phyloP scores from a whole-genome alignment of 2,888 invertebrate species.

The Heliconius sara region DNA sequence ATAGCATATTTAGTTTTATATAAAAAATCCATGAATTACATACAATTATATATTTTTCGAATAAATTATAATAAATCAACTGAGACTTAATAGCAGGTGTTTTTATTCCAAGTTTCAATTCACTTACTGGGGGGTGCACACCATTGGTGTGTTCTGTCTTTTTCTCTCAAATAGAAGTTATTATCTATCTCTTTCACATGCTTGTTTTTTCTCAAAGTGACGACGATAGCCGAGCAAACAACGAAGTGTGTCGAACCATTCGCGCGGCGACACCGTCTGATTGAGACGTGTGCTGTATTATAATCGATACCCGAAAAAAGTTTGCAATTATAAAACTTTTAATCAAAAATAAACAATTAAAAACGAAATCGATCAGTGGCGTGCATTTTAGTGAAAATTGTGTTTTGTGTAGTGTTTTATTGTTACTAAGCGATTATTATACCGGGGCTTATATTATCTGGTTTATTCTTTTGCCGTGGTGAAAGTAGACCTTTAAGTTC shows the following conservation, averaged over 20 bases:
- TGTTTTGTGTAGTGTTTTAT: constrained; percentile 74
- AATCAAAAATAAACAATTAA: constrained; percentile 61
- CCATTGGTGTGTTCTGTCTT: constrained; percentile 53
- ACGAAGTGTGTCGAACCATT: constrained; percentile 52
- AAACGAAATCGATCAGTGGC: constrained; percentile 64
- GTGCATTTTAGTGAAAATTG: constrained; percentile 64
- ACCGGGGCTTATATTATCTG: constrained; percentile 75
- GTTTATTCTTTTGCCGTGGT: constrained; percentile 76
- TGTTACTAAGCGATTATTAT: constrained; percentile 71
- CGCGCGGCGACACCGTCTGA: constrained; percentile 71
- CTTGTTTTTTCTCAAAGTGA: constrained; percentile 61
- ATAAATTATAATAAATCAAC: constrained; percentile 21
- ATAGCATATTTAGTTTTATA: neutral
- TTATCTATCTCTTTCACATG: constrained; percentile 53
- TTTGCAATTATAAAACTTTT: constrained; percentile 70
- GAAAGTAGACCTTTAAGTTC: constrained; percentile 83
- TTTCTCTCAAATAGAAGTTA: constrained; percentile 51
- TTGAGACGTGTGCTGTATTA: constrained; percentile 59
- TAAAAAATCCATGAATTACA: neutral
- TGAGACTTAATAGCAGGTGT: constrained; percentile 40
- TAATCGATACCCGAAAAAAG: constrained; percentile 73
- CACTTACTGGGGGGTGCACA: constrained; percentile 38
- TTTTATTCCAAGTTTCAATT: constrained; percentile 41
- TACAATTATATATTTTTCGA: constrained; percentile 18
- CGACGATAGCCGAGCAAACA: constrained; percentile 42